Evolutionary conservation across 2,888 invertebrate genomes (phyloP).

Genomic region (Phrixothrix hirtus): DNA sequence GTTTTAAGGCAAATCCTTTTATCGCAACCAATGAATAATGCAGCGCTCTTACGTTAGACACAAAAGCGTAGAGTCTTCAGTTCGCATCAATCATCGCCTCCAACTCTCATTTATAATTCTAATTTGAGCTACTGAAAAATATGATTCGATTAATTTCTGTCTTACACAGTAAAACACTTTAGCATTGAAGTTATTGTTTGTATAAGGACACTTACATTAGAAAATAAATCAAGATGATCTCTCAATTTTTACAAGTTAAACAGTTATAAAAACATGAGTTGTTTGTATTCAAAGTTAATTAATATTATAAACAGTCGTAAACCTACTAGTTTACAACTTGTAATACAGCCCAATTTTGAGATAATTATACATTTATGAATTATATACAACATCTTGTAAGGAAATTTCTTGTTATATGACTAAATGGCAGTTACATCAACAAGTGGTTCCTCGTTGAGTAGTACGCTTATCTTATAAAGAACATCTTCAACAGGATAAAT

Average conservation of each 20-base stretch:
- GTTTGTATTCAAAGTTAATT: conserved; percentile 9
- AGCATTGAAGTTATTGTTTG: too few species aligned
- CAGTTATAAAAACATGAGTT: conserved; percentile 3
- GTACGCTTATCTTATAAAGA: too few species aligned
- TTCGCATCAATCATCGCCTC: conserved; percentile 39
- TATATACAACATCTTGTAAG: conserved; percentile 16
- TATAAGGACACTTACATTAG: too few species aligned
- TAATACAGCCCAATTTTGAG: conserved; percentile 30
- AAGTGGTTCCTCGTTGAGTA: conserved; percentile 48
- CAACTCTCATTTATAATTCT: conserved; percentile 43
- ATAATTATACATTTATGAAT: conserved; percentile 40
- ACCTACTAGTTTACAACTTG: conserved; percentile 11
- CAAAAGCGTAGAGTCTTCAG: conserved; percentile 34
- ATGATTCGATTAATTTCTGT: conserved; percentile 48
- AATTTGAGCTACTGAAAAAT: conserved; percentile 47
- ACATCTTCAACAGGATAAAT: too few species aligned
- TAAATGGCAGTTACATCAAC: conserved; percentile 44
- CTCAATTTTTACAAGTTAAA: background rate
- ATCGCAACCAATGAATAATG: conserved; percentile 56
- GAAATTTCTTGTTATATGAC: conserved; percentile 37
- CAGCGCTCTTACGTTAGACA: conserved; percentile 42
- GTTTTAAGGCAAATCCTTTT: conserved; percentile 56
- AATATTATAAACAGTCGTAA: conserved; percentile 24
- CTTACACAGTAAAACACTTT: conserved; percentile 32
- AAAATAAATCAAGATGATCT: conserved; percentile 1